Evolutionary conservation across 2,888 invertebrate genomes (phyloP).

Genomic region (Melanchra persicariae): DNA sequence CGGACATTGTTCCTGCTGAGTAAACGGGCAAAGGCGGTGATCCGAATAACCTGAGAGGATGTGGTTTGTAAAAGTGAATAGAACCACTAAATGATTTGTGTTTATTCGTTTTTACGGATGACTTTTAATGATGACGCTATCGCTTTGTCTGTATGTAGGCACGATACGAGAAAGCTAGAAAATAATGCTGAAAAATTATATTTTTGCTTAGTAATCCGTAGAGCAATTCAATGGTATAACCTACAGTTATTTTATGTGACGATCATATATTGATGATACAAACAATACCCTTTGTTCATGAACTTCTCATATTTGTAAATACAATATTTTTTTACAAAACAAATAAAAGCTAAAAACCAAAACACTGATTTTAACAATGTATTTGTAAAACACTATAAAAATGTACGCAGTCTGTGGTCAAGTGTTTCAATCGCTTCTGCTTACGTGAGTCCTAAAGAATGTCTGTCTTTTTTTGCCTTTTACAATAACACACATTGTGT

Average conservation of each 20-base stretch:
- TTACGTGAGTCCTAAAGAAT: background rate
- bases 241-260: too few relatives aligned
- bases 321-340: too few relatives aligned
- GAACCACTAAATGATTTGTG: constrained; percentile 22
- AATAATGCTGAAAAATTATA: too few relatives aligned
- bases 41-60: constrained; percentile 64
- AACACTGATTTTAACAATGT: background rate
- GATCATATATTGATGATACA: too few relatives aligned
- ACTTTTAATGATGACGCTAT: too few relatives aligned
- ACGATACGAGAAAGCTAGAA: too few relatives aligned
- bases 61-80: constrained; percentile 42
- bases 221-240: too few relatives aligned
- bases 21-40: constrained; percentile 66
- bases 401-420: background rate
- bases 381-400: constrained; percentile 8
- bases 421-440: constrained; percentile 8
- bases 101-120: background rate
- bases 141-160: too few relatives aligned
- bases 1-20: constrained; percentile 58
- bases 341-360: background rate
- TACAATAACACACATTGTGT: background rate
- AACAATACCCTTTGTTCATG: too few relatives aligned
- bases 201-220: too few relatives aligned
- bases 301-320: too few relatives aligned
- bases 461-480: background rate